Base-by-base conservation (phyloP, 2,888 invertebrate genomes). In the Xestia sexstrigata region DNA sequence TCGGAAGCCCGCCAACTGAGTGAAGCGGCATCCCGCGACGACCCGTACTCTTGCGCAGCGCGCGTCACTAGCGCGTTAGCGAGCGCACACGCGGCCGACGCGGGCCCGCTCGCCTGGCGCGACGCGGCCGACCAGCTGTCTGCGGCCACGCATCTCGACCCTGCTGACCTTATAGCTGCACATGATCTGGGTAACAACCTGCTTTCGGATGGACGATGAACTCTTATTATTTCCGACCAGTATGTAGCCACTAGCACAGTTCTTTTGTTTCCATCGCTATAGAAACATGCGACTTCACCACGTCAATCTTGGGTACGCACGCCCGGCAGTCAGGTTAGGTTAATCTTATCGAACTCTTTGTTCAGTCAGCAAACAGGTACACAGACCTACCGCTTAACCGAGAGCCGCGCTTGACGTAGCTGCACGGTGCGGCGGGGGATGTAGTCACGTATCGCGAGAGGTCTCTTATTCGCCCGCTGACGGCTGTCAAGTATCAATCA, bases 1-100 rank as follows among this genome's bases (percentile, higher is more conserved):
- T 82, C 93, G 0, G 96, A 96, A 76, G 96, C 96, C 4, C 91
- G 90, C 0, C 89, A 95, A 0, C 89, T 96, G 71, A 92, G 94
- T 77, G 95, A 94, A 82, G 90, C 94, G 6, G 96, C 96, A 52
- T 91, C 94, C 0, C 94, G 94, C 26, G 95, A 96, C 88, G 96
- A 96, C 87, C 96, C 96, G 75, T 96, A 96, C 92, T 93, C 93
- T 65, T 95, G 96, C 81, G 90, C 94, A n/a, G 96, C 96, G 77
- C 94, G 96, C 3, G 95, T 96, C 70, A 93, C 93, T 65, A 85
- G 90, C 42, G 94, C 93, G 63, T 86, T 94, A 82, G 91, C 94
- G 35, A 79, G 65, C 55, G 73, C 84, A 58, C 72, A 67, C 75
- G 75, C 76, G 71, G 30, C 82, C 39, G 70, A 60, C 71, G 70